phyloP scores from a whole-genome alignment of 2,888 invertebrate genomes.

The Seira sanloemensis region DNA sequence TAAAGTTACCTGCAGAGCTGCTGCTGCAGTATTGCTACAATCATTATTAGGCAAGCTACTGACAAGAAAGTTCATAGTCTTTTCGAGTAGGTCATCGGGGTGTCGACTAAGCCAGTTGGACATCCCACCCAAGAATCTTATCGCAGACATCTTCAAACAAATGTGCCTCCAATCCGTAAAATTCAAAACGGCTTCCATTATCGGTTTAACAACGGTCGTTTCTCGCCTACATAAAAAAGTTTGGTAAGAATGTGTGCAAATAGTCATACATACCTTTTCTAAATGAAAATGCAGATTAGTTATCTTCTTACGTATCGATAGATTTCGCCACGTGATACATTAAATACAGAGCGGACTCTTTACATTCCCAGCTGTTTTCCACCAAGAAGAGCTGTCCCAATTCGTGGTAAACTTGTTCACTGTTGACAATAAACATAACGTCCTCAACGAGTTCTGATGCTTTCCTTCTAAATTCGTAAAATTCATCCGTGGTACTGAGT shows the following conservation, averaged over 20 bases:
- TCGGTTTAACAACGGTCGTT: slow-evolving; percentile 77
- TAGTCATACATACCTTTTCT: no score
- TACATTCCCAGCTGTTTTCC: slow-evolving; percentile 68
- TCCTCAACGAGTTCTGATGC: slow-evolving; percentile 97
- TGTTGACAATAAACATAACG: slow-evolving; percentile 95
- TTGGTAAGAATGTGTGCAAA: no score
- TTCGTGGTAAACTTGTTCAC: slow-evolving; percentile 66
- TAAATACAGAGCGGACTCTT: slow-evolving; percentile 71
- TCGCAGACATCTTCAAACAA: slow-evolving; percentile 69
- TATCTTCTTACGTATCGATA: slow-evolving; percentile 68
- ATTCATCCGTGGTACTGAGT: slow-evolving; percentile 89
- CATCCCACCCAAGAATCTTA: slow-evolving; percentile 71
- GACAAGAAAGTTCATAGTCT: slow-evolving; percentile 82
- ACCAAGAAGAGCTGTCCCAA: slow-evolving; percentile 60
- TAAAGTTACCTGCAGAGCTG: slow-evolving; percentile 79
- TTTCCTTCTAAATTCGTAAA: slow-evolving; percentile 88
- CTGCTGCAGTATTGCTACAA: slow-evolving; percentile 88
- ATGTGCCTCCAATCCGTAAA: slow-evolving; percentile 70
- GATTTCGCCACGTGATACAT: slow-evolving; percentile 67
- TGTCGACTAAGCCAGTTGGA: slow-evolving; percentile 69
- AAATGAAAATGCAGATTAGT: no score
- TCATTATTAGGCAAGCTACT: slow-evolving; percentile 84
- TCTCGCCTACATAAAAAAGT: slow-evolving; percentile 80
- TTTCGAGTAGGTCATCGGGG: slow-evolving; percentile 65
- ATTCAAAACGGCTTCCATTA: slow-evolving; percentile 66